Base-by-base conservation (phyloP, 1,140 invertebrate species). In the Euborellia annulipes region DNA sequence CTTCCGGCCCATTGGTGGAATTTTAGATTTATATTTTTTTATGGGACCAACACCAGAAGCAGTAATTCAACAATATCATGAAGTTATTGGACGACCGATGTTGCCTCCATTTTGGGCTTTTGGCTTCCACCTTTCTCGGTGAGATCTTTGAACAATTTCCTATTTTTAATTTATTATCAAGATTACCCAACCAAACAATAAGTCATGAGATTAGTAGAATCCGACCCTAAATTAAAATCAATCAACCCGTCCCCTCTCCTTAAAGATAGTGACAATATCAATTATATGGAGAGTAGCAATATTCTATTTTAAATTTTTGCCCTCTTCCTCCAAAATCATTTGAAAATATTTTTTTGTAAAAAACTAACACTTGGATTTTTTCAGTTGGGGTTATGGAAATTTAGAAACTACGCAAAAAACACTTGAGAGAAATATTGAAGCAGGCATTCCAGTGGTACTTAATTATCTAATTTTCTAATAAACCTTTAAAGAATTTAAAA, bases 51-150 rank as follows among this genome's bases (percentile, higher is more conserved):
- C 68, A 2, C 82, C 87, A 0, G 54, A 64, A 8, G 72, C 82
- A 40, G 79, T 87, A n/a, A 64, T 82, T 1, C 61, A 69, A 22
- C 81, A 87, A 60, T 86, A 88, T 60, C 78, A 82, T 1, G 64
- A 73, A 45, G 59, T 88, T 11, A 70, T 91, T 43, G 85, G 87
- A 3, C 67, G 69, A 47, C 82, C 87, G 2, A 75, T 75, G 54
- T 69, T 92, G 66, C 86, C 87, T 14, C 86, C 89, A 0, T 89
- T 84, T 60, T 92, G 88, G 88, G 67, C 76, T 1, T 69, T 92
- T 1, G 87, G 87, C 11, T 91, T 88, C 62, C 87, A 92, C 64
- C 64, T 91, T 22, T 88, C 82, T 64, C 73, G 78, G 70, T 76
- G 57, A 38, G 2, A 21, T 19, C 17, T 22, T 43, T 36, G 19